Conservation (phyloP, 2,797 vertebrate species). For the Hozukius guyotensis region DNA sequence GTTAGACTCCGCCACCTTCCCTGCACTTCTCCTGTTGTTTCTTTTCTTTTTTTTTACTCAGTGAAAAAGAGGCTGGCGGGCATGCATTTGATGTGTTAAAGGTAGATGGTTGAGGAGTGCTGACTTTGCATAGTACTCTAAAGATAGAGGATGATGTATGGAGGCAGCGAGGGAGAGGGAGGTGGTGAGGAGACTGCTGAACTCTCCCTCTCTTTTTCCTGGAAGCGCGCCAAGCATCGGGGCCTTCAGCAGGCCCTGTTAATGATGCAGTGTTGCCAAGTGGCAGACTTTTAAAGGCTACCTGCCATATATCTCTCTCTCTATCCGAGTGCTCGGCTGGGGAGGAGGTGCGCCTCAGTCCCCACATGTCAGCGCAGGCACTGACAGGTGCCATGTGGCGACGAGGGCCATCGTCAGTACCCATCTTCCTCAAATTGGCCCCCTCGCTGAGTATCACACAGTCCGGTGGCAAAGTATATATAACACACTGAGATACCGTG, state of each 20-base stretch:
- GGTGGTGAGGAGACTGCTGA: conserved; percentile 8
- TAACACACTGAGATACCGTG: conserved; percentile 11
- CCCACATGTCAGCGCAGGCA: conserved; percentile 59
- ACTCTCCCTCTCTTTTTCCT: conserved; percentile 35
- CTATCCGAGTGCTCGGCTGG: not conserved
- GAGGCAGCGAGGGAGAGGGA: not conserved
- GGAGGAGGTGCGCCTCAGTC: conserved; percentile 36
- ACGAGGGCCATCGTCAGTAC: conserved; percentile 54
- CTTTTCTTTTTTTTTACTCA: conserved; percentile 15
- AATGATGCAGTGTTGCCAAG: conserved; percentile 74
- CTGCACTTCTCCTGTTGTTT: conserved; percentile 43
- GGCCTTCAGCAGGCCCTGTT: conserved; percentile 69
- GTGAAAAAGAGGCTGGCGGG: conserved; percentile 67
- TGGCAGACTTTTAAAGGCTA: conserved; percentile 72
- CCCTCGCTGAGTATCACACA: conserved; percentile 48
- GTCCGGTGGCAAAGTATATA: conserved; percentile 32
- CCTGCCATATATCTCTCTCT: conserved; percentile 60
- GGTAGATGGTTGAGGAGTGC: conserved; percentile 76
- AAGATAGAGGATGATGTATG: conserved; percentile 67
- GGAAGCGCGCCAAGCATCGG: conserved; percentile 64
- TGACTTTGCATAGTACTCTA: conserved; percentile 77
- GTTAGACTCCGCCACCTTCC: conserved; percentile 29
- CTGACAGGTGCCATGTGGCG: conserved; percentile 71
- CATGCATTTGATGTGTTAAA: conserved; percentile 77
- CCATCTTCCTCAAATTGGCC: conserved; percentile 65